Evolutionary conservation across 2,113 vertebrate species (phyloP).

Genomic region (Rhodinocichla rosea): DNA sequence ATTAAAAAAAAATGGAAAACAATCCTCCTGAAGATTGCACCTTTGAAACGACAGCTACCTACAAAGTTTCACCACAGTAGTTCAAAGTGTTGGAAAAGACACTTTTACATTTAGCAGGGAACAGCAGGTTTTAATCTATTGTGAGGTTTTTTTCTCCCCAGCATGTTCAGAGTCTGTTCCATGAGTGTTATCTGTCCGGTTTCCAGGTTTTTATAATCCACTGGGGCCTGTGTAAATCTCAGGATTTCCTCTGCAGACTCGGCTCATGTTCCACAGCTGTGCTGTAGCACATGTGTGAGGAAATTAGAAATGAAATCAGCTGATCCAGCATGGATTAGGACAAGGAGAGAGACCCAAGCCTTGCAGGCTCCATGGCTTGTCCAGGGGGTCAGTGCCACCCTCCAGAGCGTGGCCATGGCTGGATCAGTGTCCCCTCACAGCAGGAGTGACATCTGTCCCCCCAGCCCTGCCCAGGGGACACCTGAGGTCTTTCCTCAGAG

Average conservation of each 20-base stretch:
- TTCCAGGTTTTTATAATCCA: conserved; percentile 64
- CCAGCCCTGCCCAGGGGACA: background rate
- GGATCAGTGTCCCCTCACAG: background rate
- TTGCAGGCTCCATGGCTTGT: background rate
- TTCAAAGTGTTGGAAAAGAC: conserved; percentile 65
- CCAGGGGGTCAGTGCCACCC: background rate
- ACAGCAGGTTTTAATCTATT: conserved; percentile 66
- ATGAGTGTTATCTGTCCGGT: conserved; percentile 65
- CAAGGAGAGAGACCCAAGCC: background rate
- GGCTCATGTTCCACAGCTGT: conserved; percentile 73
- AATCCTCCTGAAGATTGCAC: conserved; percentile 34
- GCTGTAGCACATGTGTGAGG: conserved; percentile 60
- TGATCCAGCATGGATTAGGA: conserved; percentile 50
- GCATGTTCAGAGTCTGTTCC: conserved; percentile 56
- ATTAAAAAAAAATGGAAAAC: background rate
- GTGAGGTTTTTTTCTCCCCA: conserved; percentile 5
- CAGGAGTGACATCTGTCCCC: background rate
- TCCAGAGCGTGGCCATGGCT: accelerated
- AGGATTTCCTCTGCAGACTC: conserved; percentile 71
- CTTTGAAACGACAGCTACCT: conserved; percentile 46
- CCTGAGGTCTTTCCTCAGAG: background rate
- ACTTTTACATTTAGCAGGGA: conserved; percentile 52
- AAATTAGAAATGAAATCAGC: conserved; percentile 71
- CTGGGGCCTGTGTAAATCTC: conserved; percentile 66
- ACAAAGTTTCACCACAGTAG: conserved; percentile 43